Percentiles rank a stretch among this genome's conserved stretches.
Evolutionary conservation across 2,113 vertebrate species (phyloP).

Genomic region (Bothrops jararaca): DNA sequence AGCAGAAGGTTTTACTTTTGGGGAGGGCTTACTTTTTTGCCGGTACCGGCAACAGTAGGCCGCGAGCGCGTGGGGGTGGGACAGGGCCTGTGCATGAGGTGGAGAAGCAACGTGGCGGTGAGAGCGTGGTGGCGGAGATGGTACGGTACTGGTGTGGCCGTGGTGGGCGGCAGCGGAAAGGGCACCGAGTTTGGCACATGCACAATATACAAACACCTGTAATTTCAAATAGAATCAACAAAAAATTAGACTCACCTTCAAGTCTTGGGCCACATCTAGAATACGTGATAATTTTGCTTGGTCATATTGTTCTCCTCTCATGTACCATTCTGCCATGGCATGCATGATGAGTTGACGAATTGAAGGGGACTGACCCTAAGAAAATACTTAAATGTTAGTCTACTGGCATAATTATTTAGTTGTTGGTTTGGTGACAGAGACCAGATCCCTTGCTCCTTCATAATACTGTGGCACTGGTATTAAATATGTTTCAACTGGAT

Average conservation of each 20-base stretch:
- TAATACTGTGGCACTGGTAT: background rate
- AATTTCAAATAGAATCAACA: background rate
- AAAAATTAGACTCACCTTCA: conserved; percentile 81
- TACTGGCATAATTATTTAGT: background rate
- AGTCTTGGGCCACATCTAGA: conserved; percentile 97
- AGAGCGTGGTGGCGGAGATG: too few species aligned
- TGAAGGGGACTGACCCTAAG: conserved; percentile 95
- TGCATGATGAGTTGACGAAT: conserved; percentile 99
- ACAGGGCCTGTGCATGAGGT: too few species aligned
- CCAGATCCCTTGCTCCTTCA: background rate
- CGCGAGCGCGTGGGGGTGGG: too few species aligned
- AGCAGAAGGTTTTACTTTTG: too few species aligned
- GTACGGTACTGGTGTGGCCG: too few species aligned
- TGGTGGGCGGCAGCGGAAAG: too few species aligned
- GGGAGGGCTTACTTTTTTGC: too few species aligned
- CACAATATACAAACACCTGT: background rate
- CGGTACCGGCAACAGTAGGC: too few species aligned
- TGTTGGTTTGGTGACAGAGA: background rate
- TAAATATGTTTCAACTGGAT: background rate
- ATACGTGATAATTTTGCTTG: conserved; percentile 97
- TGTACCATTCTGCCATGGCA: conserved; percentile 99
- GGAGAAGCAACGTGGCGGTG: too few species aligned
- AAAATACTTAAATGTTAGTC: conserved; percentile 25
- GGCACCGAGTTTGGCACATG: too few species aligned
- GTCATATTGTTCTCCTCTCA: conserved; percentile 98